Conservation (phyloP, 2,888 invertebrate genomes). For the Cancer borealis region DNA sequence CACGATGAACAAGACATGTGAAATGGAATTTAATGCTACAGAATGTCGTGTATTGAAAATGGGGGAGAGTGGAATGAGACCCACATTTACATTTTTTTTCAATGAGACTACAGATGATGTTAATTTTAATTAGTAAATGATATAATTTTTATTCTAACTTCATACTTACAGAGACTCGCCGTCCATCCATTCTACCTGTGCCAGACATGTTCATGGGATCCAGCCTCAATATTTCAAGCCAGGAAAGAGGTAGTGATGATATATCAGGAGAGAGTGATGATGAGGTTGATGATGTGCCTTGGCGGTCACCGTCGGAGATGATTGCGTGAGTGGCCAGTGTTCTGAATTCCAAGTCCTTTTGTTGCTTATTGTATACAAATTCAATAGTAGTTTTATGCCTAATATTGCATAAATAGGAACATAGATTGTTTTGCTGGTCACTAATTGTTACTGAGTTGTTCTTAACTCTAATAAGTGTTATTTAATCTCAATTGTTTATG, state of each 20-base stretch:
- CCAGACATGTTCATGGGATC: constrained; percentile 95
- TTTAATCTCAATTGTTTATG: neutral
- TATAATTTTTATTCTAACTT: neutral
- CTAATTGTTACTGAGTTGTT: neutral
- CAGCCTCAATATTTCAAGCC: constrained; percentile 87
- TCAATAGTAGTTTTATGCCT: neutral
- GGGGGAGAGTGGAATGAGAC: no score
- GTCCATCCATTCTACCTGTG: constrained; percentile 96
- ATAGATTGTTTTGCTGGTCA: neutral
- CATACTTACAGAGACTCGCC: constrained; percentile 84
- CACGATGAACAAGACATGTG: no score
- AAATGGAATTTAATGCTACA: no score
- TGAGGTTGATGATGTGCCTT: constrained; percentile 92
- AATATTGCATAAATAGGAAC: neutral
- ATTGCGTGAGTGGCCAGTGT: constrained; percentile 85
- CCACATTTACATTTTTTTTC: neutral
- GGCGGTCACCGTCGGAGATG: constrained; percentile 94
- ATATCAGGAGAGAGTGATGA: constrained; percentile 87
- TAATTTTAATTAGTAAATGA: neutral
- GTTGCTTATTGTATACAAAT: neutral
- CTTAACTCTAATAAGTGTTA: neutral
- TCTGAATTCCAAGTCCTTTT: neutral
- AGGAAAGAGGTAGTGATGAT: constrained; percentile 83
- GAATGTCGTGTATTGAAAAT: no score
- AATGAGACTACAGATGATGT: neutral